Conservation (phyloP, 2,113 vertebrate genomes). For the Perca fluviatilis region DNA sequence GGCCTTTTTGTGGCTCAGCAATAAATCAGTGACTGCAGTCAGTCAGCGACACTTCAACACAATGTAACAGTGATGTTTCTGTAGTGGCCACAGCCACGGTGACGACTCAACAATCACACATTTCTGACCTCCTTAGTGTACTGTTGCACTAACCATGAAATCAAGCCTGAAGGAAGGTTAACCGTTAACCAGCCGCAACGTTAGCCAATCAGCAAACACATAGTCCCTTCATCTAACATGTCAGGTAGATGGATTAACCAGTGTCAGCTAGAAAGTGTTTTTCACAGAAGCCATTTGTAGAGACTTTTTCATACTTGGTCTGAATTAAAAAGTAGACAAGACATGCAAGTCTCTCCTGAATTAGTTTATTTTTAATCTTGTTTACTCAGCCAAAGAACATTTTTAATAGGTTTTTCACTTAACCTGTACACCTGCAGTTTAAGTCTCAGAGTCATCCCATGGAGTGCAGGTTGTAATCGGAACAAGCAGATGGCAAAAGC, state of each 20-base stretch:
- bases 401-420: conserved; percentile 38
- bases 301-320: neutral
- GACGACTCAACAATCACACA: conserved; percentile 41
- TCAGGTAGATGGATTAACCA: neutral
- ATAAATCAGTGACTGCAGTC: conserved; percentile 80
- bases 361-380: conserved; percentile 18
- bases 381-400: conserved; percentile 14
- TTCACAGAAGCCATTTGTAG: neutral
- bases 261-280: neutral
- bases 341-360: neutral
- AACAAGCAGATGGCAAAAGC: conserved; percentile 47
- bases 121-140: conserved; percentile 57
- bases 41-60: conserved; percentile 67
- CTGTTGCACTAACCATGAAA: conserved; percentile 47
- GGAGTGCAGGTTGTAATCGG: conserved; percentile 47
- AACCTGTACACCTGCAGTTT: conserved; percentile 51
- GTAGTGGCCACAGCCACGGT: conserved; percentile 23
- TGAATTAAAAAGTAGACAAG: neutral
- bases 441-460: conserved; percentile 31
- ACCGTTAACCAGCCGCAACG: conserved; percentile 61
- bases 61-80: conserved; percentile 65
- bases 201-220: neutral
- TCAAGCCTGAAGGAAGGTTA: conserved; percentile 56
- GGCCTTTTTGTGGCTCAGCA: conserved; percentile 60
- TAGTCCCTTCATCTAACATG: neutral